phyloP scores from a whole-genome alignment of 2,888 invertebrate genomes.

The Aphidoletes aphidimyza region DNA sequence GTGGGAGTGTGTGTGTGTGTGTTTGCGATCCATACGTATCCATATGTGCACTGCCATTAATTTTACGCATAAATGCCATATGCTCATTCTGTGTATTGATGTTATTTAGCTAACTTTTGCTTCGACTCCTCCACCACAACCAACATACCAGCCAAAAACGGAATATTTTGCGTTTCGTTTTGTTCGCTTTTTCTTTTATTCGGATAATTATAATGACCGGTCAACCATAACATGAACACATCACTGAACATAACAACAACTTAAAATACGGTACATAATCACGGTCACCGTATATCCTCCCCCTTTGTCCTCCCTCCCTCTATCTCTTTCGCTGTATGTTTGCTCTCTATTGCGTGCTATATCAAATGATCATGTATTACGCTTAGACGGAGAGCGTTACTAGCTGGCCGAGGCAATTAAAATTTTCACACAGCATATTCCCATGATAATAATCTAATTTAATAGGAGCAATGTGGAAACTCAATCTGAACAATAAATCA shows the following conservation, averaged over 20 bases:
- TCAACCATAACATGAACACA: slow-evolving; percentile 51
- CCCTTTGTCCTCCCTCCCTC: too few species aligned
- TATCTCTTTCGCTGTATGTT: too few species aligned
- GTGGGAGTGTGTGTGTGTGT: too few species aligned
- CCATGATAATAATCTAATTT: slow-evolving; percentile 32
- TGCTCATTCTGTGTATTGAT: background rate
- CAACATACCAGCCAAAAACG: too few species aligned
- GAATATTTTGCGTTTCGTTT: background rate
- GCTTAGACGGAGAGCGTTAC: background rate
- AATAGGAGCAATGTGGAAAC: slow-evolving; percentile 33
- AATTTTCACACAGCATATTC: slow-evolving; percentile 41
- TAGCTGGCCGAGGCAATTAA: background rate
- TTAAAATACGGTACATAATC: slow-evolving; percentile 20
- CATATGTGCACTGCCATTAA: slow-evolving; percentile 17
- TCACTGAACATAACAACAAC: slow-evolving; percentile 35
- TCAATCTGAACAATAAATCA: slow-evolving; percentile 47
- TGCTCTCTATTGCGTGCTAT: slow-evolving; percentile 27
- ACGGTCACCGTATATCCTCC: background rate
- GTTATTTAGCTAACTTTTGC: background rate
- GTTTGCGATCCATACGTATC: background rate
- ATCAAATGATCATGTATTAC: slow-evolving; percentile 28
- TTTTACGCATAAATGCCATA: slow-evolving; percentile 21
- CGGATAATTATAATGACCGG: slow-evolving; percentile 41
- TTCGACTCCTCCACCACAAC: too few species aligned
- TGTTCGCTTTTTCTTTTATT: background rate